phyloP scores from a whole-genome alignment of 2,888 invertebrate species.

The Aethes cnicana region DNA sequence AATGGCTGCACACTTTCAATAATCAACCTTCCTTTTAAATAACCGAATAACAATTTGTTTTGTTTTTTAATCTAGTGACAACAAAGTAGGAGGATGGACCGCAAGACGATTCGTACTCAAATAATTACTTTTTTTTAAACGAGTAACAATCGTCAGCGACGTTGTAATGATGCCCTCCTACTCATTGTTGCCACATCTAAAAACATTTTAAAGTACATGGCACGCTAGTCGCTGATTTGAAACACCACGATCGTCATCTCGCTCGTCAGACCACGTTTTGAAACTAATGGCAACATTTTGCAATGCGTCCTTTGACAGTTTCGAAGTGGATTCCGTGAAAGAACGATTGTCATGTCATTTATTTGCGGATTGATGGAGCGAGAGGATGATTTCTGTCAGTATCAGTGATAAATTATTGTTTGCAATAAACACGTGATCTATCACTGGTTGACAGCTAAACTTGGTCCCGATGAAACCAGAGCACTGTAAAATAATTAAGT shows the following conservation, averaged over 20 bases:
- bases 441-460: constrained; percentile 56
- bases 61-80: constrained; percentile 70
- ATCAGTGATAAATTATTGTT: constrained; percentile 55
- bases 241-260: constrained; percentile 75
- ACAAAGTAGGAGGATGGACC: constrained; percentile 72
- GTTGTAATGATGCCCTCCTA: constrained; percentile 61
- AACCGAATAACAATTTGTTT: constrained; percentile 27
- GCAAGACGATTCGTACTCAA: constrained; percentile 70
- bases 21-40: constrained; percentile 36
- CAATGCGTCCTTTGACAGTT: constrained; percentile 37
- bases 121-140: constrained; percentile 35
- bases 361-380: constrained; percentile 56
- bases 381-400: constrained; percentile 64
- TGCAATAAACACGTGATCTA: constrained; percentile 45
- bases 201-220: constrained; percentile 67
- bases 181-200: constrained; percentile 71
- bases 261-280: constrained; percentile 55
- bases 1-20: constrained; percentile 34
- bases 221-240: constrained; percentile 80
- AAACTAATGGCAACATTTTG: constrained; percentile 32
- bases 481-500: constrained; percentile 61
- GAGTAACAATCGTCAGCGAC: constrained; percentile 72
- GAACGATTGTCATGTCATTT: constrained; percentile 37
- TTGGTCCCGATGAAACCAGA: constrained; percentile 74
- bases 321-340: constrained; percentile 36